phyloP scores from a whole-genome alignment of 2,797 vertebrate genomes.

The Coccyzus lansbergi region DNA sequence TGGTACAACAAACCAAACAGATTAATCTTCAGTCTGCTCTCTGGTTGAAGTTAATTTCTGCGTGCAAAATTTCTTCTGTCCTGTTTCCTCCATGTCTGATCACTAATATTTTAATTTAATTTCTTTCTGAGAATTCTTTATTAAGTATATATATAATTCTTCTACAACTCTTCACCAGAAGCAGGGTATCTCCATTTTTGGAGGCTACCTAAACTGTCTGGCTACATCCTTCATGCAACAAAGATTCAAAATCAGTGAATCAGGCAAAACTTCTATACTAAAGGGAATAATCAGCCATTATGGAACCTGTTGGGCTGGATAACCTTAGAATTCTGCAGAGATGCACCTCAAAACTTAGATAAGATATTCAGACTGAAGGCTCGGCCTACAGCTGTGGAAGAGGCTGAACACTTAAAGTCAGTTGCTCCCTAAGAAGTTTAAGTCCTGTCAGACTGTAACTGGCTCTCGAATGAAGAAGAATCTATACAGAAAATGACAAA shows the following conservation, averaged over 20 bases:
- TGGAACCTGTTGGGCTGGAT: background rate
- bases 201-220: background rate
- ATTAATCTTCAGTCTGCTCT: background rate
- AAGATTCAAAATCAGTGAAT: background rate
- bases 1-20: background rate
- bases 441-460: background rate
- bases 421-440: background rate
- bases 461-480: background rate
- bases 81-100: background rate
- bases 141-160: background rate
- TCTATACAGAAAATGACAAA: background rate
- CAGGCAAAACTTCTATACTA: background rate
- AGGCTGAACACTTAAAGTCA: background rate
- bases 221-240: background rate
- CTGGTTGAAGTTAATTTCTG: background rate
- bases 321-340: background rate
- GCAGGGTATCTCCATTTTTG: background rate
- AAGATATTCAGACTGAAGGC: background rate
- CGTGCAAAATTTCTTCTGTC: background rate
- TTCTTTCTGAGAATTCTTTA: background rate
- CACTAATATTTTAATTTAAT: background rate
- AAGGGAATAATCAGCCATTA: background rate
- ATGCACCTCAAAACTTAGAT: background rate
- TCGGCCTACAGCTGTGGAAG: background rate
- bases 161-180: background rate